Percentiles rank a stretch among this genome's conserved stretches.
Evolutionary conservation across 2,113 vertebrate species (phyloP).

Genomic region (Sminthopsis crassicaudata): DNA sequence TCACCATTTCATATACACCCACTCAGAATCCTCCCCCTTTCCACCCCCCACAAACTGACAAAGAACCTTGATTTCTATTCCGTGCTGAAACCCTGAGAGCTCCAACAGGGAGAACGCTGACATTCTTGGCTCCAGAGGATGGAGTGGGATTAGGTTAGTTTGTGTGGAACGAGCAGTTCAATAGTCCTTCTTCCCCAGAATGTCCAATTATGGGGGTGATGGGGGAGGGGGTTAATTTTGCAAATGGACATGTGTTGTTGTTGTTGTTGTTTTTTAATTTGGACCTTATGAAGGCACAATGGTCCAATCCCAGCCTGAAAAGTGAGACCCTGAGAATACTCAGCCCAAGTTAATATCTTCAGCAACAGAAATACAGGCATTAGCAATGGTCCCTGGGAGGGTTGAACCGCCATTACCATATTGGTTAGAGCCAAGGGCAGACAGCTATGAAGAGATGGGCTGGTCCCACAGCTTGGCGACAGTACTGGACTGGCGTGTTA

Average conservation of each 20-base stretch:
- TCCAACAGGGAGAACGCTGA: background rate
- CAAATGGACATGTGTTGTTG: background rate
- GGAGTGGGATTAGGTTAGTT: background rate
- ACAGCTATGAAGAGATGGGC: background rate
- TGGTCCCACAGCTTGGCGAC: background rate
- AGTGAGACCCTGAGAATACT: conserved; percentile 5
- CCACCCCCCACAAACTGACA: background rate
- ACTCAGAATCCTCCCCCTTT: background rate
- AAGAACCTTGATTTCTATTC: background rate
- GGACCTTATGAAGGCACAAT: background rate
- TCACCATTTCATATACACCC: background rate
- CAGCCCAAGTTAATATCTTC: conserved; percentile 2
- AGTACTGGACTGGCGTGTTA: background rate
- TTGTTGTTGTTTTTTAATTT: background rate
- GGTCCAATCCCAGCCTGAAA: background rate
- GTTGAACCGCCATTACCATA: background rate
- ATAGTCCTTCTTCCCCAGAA: conserved; percentile 1
- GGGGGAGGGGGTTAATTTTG: background rate
- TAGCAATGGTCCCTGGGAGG: background rate
- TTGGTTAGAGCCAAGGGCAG: background rate
- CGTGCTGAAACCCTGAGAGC: background rate
- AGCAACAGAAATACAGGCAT: background rate
- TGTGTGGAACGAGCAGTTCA: background rate
- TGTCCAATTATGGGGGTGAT: background rate
- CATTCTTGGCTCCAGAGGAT: background rate